A percentile compares a stretch with the other conserved stretches of the same genome.
Conservation (phyloP, 2,888 invertebrate species). For the Cremastinae sp. region DNA sequence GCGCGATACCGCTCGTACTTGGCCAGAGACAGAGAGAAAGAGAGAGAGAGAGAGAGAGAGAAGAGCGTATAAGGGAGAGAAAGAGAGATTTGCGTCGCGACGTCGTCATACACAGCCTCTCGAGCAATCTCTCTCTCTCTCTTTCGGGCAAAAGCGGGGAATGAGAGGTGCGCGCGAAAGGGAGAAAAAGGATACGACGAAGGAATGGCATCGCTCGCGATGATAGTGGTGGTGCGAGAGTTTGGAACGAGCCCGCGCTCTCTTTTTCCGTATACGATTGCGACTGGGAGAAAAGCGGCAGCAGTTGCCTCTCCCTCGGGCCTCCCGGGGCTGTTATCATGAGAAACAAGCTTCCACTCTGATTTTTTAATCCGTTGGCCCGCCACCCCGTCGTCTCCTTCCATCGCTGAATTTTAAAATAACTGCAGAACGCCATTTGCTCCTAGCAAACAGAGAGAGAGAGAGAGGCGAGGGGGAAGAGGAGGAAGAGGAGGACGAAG, state of each 20-base stretch:
- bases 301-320: constrained; percentile 73
- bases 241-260: constrained; percentile 52
- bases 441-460: constrained; percentile 78
- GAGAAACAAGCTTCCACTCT: constrained; percentile 81
- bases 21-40: constrained; percentile 43
- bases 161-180: constrained; percentile 28
- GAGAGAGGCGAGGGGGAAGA: constrained; percentile 43
- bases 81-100: constrained; percentile 56
- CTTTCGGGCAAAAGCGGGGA: constrained; percentile 37
- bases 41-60: constrained; percentile 34
- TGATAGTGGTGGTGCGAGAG: constrained; percentile 61
- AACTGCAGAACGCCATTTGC: constrained; percentile 82
- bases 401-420: constrained; percentile 80
- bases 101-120: constrained; percentile 43
- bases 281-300: constrained; percentile 71
- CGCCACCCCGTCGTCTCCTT: constrained; percentile 63
- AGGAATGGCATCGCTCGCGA: constrained; percentile 58
- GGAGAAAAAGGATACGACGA: constrained; percentile 53
- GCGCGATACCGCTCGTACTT: constrained; percentile 57
- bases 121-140: constrained; percentile 20
- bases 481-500: constrained; percentile 46
- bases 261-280: constrained; percentile 52
- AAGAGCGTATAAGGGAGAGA: constrained; percentile 40
- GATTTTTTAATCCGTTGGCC: constrained; percentile 81
- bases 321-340: constrained; percentile 76